These are phyloP conservation scores for Strigamia maritima DNA, from an alignment of 2,888 invertebrate species.

Conservation along the genomic window DNA sequence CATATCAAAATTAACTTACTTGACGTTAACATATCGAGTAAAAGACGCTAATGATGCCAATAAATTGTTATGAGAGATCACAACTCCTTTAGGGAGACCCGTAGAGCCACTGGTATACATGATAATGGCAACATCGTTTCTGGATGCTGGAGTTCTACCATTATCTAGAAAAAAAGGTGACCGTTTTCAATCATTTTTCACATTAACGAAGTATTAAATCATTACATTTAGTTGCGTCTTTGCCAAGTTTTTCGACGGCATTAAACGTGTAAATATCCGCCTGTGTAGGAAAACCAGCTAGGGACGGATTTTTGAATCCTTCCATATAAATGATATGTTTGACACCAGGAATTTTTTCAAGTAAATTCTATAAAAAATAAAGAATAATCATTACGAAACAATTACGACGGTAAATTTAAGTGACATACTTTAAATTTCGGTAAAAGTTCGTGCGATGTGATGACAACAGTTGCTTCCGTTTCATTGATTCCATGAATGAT, in stretches of 20 bases:
- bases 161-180: conserved; percentile 18
- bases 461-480: conserved; percentile 87
- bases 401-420: too few species aligned
- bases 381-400: background rate
- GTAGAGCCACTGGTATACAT: conserved; percentile 99
- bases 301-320: conserved; percentile 70
- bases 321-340: conserved; percentile 78
- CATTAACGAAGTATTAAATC: background rate
- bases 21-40: background rate
- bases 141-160: conserved; percentile 52
- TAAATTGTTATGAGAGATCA: conserved; percentile 12
- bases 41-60: background rate
- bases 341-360: conserved; percentile 69
- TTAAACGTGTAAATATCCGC: conserved; percentile 72
- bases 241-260: conserved; percentile 60
- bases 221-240: background rate
- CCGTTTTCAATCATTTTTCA: conserved; percentile 42
- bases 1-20: background rate
- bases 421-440: conserved; percentile 67
- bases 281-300: conserved; percentile 67
- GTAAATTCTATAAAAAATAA: conserved; percentile 52
- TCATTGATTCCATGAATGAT: conserved; percentile 95
- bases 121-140: conserved; percentile 84
- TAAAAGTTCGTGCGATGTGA: conserved; percentile 87
- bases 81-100: conserved; percentile 82